Conservation (phyloP, 1,140 invertebrate genomes). For the Brachionus manjavacas region DNA sequence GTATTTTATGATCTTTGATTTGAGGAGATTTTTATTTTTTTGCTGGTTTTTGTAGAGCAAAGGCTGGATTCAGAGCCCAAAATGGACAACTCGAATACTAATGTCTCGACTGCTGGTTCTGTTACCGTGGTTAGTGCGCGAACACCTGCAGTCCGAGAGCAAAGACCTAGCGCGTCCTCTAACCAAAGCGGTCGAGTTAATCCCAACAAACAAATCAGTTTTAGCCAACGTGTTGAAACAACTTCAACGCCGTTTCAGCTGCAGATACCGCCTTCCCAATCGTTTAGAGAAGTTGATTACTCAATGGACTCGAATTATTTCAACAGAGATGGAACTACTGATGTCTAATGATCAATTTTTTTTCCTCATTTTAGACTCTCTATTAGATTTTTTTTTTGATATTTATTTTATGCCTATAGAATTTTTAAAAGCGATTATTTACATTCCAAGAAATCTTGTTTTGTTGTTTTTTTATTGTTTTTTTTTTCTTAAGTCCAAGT, state of each 20-base stretch:
- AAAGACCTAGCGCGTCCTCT: background rate
- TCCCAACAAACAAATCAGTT: constrained; percentile 10
- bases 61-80: background rate
- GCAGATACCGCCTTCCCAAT: constrained; percentile 7
- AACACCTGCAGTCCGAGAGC: background rate
- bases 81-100: background rate
- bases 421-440: background rate
- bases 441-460: background rate
- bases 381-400: background rate
- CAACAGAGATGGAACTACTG: constrained; percentile 28
- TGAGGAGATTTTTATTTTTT: background rate
- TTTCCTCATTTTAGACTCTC: background rate
- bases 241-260: constrained; percentile 36
- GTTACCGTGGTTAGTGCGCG: constrained; percentile 30
- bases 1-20: background rate
- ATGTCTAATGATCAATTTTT: constrained; percentile 25
- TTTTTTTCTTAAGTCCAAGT: background rate
- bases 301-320: background rate
- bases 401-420: background rate
- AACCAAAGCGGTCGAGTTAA: background rate
- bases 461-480: background rate
- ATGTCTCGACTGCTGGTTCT: background rate
- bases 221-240: constrained; percentile 34
- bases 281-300: constrained; percentile 34
- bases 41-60: background rate